Percentiles rank a stretch among this genome's conserved stretches.
Conservation (phyloP, 1,140 invertebrate genomes). For the Brachionus plicatilis region DNA sequence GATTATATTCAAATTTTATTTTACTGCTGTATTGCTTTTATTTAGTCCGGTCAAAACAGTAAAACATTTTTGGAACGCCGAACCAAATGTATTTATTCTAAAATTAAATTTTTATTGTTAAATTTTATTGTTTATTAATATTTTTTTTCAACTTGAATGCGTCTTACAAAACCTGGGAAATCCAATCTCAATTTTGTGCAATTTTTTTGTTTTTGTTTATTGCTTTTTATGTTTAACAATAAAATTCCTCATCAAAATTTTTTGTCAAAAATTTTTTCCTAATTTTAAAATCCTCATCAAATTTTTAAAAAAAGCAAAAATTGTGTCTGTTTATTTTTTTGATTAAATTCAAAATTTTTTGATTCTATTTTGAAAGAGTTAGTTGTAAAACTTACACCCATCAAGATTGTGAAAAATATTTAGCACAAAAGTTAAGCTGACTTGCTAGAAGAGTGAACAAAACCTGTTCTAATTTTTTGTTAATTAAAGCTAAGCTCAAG, state of each 20-base stretch:
- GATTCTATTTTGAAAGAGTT: no score
- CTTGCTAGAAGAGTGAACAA: no score
- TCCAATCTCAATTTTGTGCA: not conserved
- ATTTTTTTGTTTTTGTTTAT: not conserved
- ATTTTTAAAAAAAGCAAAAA: not conserved
- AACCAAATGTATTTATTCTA: not conserved
- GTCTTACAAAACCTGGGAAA: not conserved
- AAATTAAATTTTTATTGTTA: not conserved
- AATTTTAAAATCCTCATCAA: not conserved
- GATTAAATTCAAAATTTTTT: no score
- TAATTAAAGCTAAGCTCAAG: no score
- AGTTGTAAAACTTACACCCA: no score
- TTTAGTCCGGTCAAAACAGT: not conserved
- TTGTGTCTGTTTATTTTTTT: not conserved
- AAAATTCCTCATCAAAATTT: not conserved
- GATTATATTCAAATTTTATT: not conserved
- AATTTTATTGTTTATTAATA: not conserved
- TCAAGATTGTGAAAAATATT: no score
- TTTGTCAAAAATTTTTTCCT: not conserved
- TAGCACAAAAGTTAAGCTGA: no score
- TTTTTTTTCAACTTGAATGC: not conserved
- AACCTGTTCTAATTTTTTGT: no score
- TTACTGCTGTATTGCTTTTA: not conserved
- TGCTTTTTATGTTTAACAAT: not conserved
- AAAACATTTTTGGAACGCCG: not conserved